A percentile compares a stretch with the other conserved stretches of the same genome.
phyloP scores from a whole-genome alignment of 1,140 invertebrate genomes.

The Euschistus heros region DNA sequence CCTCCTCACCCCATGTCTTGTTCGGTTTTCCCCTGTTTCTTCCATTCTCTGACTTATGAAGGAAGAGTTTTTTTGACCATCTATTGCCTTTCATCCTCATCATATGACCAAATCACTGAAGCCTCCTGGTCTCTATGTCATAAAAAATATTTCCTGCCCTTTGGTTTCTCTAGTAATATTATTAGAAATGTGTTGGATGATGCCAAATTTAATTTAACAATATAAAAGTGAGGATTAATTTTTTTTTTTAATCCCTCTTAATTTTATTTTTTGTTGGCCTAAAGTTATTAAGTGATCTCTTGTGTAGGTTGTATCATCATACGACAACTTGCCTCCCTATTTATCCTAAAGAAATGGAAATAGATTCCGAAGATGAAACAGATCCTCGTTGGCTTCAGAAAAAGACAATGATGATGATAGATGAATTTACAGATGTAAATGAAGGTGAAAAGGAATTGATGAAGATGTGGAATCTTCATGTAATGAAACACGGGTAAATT shows the following conservation, averaged over 20 bases:
- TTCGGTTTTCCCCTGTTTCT: too few species aligned
- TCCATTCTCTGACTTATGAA: too few species aligned
- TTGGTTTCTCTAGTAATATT: too few species aligned
- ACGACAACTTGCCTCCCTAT: constrained; percentile 87
- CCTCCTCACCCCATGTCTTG: too few species aligned
- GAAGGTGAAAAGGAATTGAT: constrained; percentile 97
- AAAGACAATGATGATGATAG: constrained; percentile 95
- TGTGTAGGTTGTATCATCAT: constrained; percentile 78
- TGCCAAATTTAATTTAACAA: too few species aligned
- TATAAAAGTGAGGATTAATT: too few species aligned
- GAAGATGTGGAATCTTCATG: constrained; percentile 97
- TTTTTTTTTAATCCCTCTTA: not conserved
- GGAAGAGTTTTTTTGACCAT: too few species aligned
- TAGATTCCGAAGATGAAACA: constrained; percentile 87
- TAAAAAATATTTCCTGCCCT: too few species aligned
- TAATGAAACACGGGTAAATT: constrained; percentile 72
- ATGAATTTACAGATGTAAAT: constrained; percentile 97
- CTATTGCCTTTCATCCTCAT: too few species aligned
- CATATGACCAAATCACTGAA: too few species aligned
- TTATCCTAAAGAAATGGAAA: constrained; percentile 85
- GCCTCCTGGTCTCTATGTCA: too few species aligned
- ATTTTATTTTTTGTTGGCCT: not conserved
- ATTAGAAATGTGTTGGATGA: too few species aligned
- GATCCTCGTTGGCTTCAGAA: constrained; percentile 88
- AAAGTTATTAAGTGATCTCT: constrained; percentile 19